Evolutionary conservation across 2,888 invertebrate genomes (phyloP).

Genomic region (Aethes cnicana): DNA sequence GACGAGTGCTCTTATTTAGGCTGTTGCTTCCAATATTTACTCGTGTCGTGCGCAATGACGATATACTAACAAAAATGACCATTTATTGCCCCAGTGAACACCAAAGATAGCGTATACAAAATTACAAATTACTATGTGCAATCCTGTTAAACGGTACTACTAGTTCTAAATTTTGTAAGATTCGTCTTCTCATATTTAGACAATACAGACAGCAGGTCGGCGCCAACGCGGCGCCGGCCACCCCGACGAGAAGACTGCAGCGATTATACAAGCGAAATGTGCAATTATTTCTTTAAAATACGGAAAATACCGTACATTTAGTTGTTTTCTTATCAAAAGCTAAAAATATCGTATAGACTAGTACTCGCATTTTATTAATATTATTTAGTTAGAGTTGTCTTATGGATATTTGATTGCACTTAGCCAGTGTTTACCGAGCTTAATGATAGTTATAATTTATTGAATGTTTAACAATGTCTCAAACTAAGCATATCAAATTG

Average conservation of each 20-base stretch:
- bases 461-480: conserved; percentile 49
- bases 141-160: conserved; percentile 38
- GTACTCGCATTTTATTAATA: conserved; percentile 69
- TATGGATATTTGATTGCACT: conserved; percentile 18
- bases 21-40: conserved; percentile 17
- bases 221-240: neutral
- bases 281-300: conserved; percentile 23
- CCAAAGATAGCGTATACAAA: conserved; percentile 61
- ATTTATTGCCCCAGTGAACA: conserved; percentile 49
- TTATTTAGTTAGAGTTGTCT: conserved; percentile 36
- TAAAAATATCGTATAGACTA: conserved; percentile 56
- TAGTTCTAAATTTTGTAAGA: conserved; percentile 16
- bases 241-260: neutral
- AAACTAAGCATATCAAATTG: conserved; percentile 64
- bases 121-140: conserved; percentile 50
- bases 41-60: conserved; percentile 23
- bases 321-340: conserved; percentile 6
- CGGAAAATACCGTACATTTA: neutral
- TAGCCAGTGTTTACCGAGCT: conserved; percentile 21
- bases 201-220: neutral
- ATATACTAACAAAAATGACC: conserved; percentile 1
- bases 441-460: conserved; percentile 4
- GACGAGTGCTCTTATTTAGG: conserved; percentile 85
- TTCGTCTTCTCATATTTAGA: conserved; percentile 4
- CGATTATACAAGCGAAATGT: conserved; percentile 11